These are phyloP conservation scores for Agrypnus murinus DNA, from an alignment of 2,888 invertebrate genomes.

Conservation along the genomic window DNA sequence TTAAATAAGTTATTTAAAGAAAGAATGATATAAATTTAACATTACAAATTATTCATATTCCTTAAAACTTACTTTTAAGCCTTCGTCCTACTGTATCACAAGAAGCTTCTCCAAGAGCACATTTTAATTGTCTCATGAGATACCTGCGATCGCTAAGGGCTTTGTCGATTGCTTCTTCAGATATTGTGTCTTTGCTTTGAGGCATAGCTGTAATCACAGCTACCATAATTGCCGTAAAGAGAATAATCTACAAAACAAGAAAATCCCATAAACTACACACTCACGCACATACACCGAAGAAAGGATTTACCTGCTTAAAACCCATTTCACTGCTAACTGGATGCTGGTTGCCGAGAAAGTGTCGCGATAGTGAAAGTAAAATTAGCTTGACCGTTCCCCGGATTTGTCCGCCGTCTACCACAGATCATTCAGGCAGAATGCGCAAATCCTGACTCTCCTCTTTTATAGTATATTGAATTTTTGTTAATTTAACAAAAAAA, in stretches of 20 bases:
- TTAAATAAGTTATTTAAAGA: no score
- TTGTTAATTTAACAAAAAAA: background rate
- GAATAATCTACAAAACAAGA: constrained; percentile 51
- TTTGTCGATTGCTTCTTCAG: constrained; percentile 80
- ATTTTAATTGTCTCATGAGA: constrained; percentile 82
- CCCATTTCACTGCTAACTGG: constrained; percentile 50
- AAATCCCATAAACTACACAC: constrained; percentile 10
- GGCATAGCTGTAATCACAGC: constrained; percentile 46
- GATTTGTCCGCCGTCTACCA: constrained; percentile 15
- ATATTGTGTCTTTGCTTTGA: constrained; percentile 70
- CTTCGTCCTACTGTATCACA: constrained; percentile 84
- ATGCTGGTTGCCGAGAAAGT: constrained; percentile 46
- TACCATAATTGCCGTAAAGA: constrained; percentile 40
- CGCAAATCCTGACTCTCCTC: constrained; percentile 16
- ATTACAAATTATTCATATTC: constrained; percentile 4
- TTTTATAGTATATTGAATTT: background rate
- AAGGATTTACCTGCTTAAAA: constrained; percentile 45
- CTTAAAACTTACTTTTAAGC: constrained; percentile 78
- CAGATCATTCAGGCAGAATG: constrained; percentile 6
- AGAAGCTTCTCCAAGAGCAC: constrained; percentile 82
- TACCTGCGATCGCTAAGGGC: constrained; percentile 82
- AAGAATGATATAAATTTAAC: no score
- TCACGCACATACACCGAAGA: background rate
- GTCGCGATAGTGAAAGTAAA: constrained; percentile 39
- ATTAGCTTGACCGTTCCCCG: constrained; percentile 24